Conservation (phyloP, 2,888 invertebrate species). For the Lithophane socia region DNA sequence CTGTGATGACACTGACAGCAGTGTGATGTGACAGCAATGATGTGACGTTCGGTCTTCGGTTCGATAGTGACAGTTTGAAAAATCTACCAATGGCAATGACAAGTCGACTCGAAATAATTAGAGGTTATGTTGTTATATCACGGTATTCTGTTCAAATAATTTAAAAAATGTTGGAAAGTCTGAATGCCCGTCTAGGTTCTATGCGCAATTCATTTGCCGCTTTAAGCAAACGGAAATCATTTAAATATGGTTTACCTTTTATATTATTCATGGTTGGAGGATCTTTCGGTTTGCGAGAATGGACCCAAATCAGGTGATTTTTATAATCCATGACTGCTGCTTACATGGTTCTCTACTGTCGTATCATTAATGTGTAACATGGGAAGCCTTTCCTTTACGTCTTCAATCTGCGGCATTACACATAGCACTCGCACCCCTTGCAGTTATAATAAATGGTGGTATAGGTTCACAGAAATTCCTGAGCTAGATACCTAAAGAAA, state of each 20-base stretch:
- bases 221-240: slow-evolving; percentile 70
- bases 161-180: slow-evolving; percentile 60
- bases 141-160: slow-evolving; percentile 18
- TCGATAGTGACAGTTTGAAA: neutral
- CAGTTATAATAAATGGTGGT: neutral
- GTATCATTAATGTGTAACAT: neutral
- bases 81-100: neutral
- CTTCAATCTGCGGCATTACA: neutral
- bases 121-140: slow-evolving; percentile 56
- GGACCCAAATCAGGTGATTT: slow-evolving; percentile 92
- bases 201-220: slow-evolving; percentile 76
- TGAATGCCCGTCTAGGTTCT: slow-evolving; percentile 62
- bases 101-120: neutral
- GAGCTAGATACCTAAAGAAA: neutral
- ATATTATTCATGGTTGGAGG: slow-evolving; percentile 93
- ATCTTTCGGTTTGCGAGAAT: slow-evolving; percentile 94
- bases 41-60: no score
- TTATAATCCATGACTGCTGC: neutral
- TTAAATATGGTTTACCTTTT: slow-evolving; percentile 93
- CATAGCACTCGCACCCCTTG: neutral
- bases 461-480: neutral
- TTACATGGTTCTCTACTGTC: neutral
- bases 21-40: no score
- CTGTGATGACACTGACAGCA: no score
- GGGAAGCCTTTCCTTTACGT: neutral